phyloP scores from a whole-genome alignment of 2,797 vertebrate species.

The Pangasius krempfi region DNA sequence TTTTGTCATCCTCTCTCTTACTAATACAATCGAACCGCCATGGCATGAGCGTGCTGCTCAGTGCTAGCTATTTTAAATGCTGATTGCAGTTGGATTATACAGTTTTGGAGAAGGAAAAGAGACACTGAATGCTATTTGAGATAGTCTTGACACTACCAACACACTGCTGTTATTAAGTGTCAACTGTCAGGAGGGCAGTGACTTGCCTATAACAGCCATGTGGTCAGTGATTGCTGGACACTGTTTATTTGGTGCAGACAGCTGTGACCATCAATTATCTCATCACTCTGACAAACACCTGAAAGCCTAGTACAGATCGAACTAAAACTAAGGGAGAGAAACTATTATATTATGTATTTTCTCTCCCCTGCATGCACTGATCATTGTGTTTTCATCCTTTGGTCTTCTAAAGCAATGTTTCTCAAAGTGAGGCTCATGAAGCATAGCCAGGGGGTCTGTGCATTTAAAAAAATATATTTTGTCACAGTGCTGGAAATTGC shows the following conservation, averaged over 20 bases:
- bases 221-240: conserved; percentile 34
- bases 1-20: not conserved
- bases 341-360: not conserved
- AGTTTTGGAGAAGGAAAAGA: not conserved
- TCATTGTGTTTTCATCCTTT: not conserved
- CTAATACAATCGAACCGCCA: not conserved
- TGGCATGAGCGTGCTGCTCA: not conserved
- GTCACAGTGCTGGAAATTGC: not conserved
- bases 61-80: conserved; percentile 1
- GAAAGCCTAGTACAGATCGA: not conserved
- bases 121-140: not conserved
- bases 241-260: conserved; percentile 45
- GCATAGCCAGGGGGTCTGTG: not conserved
- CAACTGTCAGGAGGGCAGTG: conserved; percentile 29
- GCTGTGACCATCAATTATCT: conserved; percentile 42
- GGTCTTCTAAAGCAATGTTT: not conserved
- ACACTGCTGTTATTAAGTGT: conserved; percentile 9
- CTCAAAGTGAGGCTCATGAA: not conserved
- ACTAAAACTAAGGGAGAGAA: not conserved
- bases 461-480: not conserved
- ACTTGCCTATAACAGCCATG: conserved; percentile 34
- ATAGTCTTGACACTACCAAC: conserved; percentile 4
- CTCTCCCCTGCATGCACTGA: not conserved
- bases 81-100: conserved; percentile 8
- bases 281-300: conserved; percentile 40